Evolutionary conservation across 1,140 invertebrate genomes (phyloP), one percentile per base, ranked within the genome.

Genomic region (Drosophila aff.): DNA sequence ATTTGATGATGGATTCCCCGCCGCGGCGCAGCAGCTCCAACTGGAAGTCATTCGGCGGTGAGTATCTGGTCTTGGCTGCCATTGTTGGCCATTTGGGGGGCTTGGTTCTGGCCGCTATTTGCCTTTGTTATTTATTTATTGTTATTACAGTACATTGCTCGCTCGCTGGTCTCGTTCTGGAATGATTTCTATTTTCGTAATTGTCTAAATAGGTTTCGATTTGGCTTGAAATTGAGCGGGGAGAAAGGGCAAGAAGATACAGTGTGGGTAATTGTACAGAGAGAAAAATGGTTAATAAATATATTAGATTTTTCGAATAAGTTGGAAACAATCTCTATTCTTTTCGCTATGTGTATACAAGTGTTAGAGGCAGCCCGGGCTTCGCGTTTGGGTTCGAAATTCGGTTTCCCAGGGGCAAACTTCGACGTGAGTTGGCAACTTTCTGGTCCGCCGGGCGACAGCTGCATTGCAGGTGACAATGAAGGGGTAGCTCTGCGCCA

Each of bases 101-200:
- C 76, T 69, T 47, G 68, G 57, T 49, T 71, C 75, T 67, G 65
- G 61, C 78, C 84, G 77, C 81, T 87, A 89, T 87, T 87, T 87
- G 82, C 84, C 84, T 84, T 87, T 89, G 84, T 87, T 87, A 87
- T 89, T 84, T 87, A 89, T 87, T 87, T 87, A 84, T 87, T 89
- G 84, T 87, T 87, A 89, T 87, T 87, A 89, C 69, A 77, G 77
- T 89, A 83, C 84, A 75, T 89, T 73, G 81, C 67, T 62, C 55
- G 81, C 72, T 62, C 38, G 44, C 76, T 67, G 73, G 64, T 67
- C 53, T 57, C 61, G 76, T 87, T 87, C 76, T 86, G 67, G 9
- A 67, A 77, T 76, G 72, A 77, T 62, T 71, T 66, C 50, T 76
- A 43, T 79, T 61, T 65, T 58, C 64, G 79, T 85, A 89, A 89